Conservation (phyloP, 2,797 vertebrate genomes). For the Lerista edwardsae region DNA sequence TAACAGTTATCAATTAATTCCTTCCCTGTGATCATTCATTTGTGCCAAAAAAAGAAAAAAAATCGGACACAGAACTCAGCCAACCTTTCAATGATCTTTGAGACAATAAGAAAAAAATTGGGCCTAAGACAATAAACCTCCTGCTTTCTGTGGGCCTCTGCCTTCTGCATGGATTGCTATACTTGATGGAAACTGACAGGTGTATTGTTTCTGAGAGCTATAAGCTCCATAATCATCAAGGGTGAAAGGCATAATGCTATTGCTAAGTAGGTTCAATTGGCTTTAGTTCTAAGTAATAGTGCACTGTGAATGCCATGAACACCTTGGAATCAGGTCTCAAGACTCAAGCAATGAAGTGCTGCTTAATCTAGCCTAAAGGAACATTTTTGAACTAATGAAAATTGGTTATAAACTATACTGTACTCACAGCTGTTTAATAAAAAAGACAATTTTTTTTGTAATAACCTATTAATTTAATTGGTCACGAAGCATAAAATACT, state of each 20-base stretch:
- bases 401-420: slow-evolving; percentile 99
- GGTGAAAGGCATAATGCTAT: slow-evolving; percentile 92
- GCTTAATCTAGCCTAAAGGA: slow-evolving; percentile 96
- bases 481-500: slow-evolving; percentile 98
- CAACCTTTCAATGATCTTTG: slow-evolving; percentile 84
- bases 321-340: slow-evolving; percentile 91
- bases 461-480: slow-evolving; percentile 99
- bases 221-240: slow-evolving; percentile 94
- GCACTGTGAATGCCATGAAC: slow-evolving; percentile 87
- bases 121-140: slow-evolving; percentile 89
- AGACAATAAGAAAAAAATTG: slow-evolving; percentile 83
- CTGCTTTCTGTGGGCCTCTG: slow-evolving; percentile 85
- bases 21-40: slow-evolving; percentile 80
- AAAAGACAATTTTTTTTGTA: slow-evolving; percentile 90
- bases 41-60: slow-evolving; percentile 65
- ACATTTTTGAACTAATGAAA: slow-evolving; percentile 97
- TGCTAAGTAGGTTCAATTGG: slow-evolving; percentile 98
- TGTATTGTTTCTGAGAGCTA: slow-evolving; percentile 97
- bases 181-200: slow-evolving; percentile 95
- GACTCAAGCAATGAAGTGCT: slow-evolving; percentile 89
- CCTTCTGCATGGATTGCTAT: slow-evolving; percentile 94
- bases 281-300: slow-evolving; percentile 98
- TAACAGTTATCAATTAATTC: slow-evolving; percentile 85
- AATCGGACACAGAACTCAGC: slow-evolving; percentile 78
- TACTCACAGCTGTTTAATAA: slow-evolving; percentile 98